Conservation (phyloP, 2,888 invertebrate species). For the Pristionchus fissidentatus region DNA sequence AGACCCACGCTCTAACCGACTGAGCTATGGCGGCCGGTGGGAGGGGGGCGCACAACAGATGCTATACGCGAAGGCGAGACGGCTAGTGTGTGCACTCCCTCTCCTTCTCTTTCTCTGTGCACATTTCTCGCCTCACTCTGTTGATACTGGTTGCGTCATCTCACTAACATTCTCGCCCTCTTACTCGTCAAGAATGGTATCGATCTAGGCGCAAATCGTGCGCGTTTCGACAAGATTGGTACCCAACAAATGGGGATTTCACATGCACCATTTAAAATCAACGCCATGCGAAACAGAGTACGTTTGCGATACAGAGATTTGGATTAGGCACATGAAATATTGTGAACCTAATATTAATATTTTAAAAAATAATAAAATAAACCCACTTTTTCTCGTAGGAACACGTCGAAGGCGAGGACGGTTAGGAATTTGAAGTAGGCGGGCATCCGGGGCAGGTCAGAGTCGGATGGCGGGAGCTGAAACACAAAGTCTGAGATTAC, state of each 20-base stretch:
- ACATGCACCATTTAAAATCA: too few species aligned
- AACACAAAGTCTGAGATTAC: neutral
- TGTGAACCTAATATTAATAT: too few species aligned
- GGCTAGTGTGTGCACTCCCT: neutral
- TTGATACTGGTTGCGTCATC: conserved; percentile 13
- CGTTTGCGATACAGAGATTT: too few species aligned
- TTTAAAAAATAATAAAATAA: neutral
- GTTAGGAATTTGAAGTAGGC: conserved; percentile 94
- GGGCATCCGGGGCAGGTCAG: conserved; percentile 65
- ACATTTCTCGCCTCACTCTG: neutral
- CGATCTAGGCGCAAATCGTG: too few species aligned
- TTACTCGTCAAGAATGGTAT: too few species aligned
- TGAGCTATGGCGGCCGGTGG: conserved; percentile 54
- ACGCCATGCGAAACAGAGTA: too few species aligned
- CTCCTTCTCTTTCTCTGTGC: neutral
- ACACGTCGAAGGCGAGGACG: conserved; percentile 89
- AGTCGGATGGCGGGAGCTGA: conserved; percentile 3
- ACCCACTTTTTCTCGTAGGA: conserved; percentile 82
- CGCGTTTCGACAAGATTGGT: too few species aligned
- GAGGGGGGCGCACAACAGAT: neutral
- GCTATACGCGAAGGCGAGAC: neutral
- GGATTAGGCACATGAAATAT: too few species aligned
- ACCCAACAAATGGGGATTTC: too few species aligned
- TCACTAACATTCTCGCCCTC: conserved; percentile 20
- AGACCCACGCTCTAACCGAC: conserved; percentile 59